Evolutionary conservation across 2,113 vertebrate species (phyloP), one percentile per base, ranked within the genome.

Genomic region (Pipa parva): DNA sequence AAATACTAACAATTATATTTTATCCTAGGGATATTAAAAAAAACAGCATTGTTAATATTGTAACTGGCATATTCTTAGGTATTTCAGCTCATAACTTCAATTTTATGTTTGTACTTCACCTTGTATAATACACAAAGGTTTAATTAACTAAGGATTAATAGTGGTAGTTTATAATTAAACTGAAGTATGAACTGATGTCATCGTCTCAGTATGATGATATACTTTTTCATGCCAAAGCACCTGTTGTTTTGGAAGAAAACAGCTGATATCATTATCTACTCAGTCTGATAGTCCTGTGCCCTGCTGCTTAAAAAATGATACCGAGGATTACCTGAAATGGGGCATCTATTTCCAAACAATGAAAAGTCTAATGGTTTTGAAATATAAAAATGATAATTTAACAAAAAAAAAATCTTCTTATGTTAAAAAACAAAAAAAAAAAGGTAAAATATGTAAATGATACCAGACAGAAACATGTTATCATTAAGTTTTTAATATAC

Each of bases 261-360:
- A 98, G 95, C 94, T 97, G 95, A 99, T 95, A 92, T 97, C 94
- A 99, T 99, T 99, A 98, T 96, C 95, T 89, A 91, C 95, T 79
- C 95, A 97, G 95, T 91, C 93, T 93, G 95, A 95, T 87, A 89
- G 89, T 89, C 90, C 84, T 85, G 80, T 84, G 91, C 87, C 94
- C 95, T 74, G 95, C 93, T 95, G 95, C 86, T 92, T 92, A 90
- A 90, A 93, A 94, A 93, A 97, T 94, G 94, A 94, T 94, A 90
- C 88, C 88, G 89, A 89, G 89, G 87, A 84, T 88, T 90, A 89
- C 87, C 87, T 87, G 88, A 90, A 80, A 86, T 86, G 82, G 83
- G 82, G 79, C 80, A 78, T 88, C 87, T 87, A 87, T 75, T 76
- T 88, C 87, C 83, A 82, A 77, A 78, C 64, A 75, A 78, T 79